Evolutionary conservation across 2,113 vertebrate species (phyloP).

Genomic region (Bettongia penicillata): DNA sequence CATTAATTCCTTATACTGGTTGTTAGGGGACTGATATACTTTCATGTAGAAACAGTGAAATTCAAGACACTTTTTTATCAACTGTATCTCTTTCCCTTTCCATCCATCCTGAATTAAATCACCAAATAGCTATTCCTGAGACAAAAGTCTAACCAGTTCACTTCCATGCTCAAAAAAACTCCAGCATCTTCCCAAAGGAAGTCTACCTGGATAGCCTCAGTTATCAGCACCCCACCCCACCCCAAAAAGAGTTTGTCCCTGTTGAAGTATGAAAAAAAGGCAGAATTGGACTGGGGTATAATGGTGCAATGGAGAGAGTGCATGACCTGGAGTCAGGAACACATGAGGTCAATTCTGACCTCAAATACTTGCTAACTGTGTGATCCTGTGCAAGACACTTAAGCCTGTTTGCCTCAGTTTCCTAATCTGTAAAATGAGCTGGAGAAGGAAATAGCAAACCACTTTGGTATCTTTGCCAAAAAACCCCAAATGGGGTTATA

Average conservation of each 20-base stretch:
- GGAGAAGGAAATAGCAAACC: neutral
- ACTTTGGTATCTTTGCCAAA: neutral
- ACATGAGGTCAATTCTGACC: neutral
- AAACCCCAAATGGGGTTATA: no score
- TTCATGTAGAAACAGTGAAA: no score
- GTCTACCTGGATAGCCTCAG: neutral
- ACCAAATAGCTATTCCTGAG: no score
- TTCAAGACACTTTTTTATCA: no score
- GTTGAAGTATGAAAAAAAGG: neutral
- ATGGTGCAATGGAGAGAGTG: neutral
- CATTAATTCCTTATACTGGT: no score
- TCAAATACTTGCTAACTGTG: neutral
- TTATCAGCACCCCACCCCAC: neutral
- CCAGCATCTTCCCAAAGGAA: neutral
- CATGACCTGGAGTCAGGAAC: neutral
- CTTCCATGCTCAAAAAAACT: neutral
- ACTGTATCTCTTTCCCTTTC: no score
- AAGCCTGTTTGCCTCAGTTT: neutral
- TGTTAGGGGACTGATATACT: no score
- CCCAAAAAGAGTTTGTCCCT: neutral
- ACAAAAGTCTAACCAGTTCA: neutral
- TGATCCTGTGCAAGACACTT: neutral
- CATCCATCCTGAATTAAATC: no score
- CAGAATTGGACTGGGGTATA: neutral
- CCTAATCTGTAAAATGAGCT: neutral